Evolutionary conservation across 2,113 vertebrate genomes (phyloP).

Genomic region (Istiophorus platypterus): DNA sequence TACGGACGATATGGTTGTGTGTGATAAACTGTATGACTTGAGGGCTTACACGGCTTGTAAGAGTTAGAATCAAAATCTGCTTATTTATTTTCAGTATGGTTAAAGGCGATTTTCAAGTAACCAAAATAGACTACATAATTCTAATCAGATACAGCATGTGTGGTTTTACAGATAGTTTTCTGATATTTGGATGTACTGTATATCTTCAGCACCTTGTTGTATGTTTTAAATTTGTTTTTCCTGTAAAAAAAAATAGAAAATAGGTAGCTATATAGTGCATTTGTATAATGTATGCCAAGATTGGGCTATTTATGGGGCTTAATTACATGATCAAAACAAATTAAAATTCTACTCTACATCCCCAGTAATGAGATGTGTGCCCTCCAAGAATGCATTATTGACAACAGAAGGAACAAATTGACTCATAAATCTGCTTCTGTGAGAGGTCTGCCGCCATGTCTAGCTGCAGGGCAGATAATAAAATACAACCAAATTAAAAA

Average conservation of each 20-base stretch:
- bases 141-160: background rate
- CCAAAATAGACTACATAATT: background rate
- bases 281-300: constrained; percentile 42
- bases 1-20: background rate
- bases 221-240: constrained; percentile 23
- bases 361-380: constrained; percentile 43
- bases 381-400: constrained; percentile 55
- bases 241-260: constrained; percentile 19
- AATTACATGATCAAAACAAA: constrained; percentile 67
- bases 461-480: background rate
- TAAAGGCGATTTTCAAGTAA: background rate
- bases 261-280: constrained; percentile 3
- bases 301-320: constrained; percentile 54
- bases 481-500: too few species aligned
- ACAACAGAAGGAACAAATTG: constrained; percentile 48
- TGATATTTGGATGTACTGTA: background rate
- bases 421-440: constrained; percentile 50
- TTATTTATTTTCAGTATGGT: background rate
- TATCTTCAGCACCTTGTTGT: background rate
- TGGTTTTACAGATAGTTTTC: background rate
- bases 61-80: background rate
- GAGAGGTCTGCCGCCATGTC: constrained; percentile 14
- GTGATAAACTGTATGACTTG: background rate
- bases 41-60: background rate
- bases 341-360: constrained; percentile 48